Percentiles rank a stretch among this genome's conserved stretches.
phyloP scores from a whole-genome alignment of 2,888 invertebrate species.

The Zygothrica quintamaculata region DNA sequence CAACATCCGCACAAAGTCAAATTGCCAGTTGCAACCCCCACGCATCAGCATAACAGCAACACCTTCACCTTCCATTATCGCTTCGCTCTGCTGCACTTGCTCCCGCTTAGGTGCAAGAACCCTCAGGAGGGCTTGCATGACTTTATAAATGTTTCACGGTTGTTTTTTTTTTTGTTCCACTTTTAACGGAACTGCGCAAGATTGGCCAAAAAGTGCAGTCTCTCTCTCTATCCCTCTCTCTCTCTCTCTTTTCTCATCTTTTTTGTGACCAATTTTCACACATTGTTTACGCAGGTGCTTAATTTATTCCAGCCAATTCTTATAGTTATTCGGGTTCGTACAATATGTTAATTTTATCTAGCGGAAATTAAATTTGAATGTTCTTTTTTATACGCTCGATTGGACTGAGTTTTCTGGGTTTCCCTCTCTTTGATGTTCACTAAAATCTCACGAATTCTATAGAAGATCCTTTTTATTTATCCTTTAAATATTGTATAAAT shows the following conservation, averaged over 20 bases:
- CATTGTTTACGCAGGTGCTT: slow-evolving; percentile 61
- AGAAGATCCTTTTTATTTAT: too few species aligned
- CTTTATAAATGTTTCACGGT: slow-evolving; percentile 42
- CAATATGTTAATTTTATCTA: slow-evolving; percentile 57
- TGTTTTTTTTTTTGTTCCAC: slow-evolving; percentile 46
- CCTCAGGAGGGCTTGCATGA: slow-evolving; percentile 33
- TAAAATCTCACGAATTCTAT: too few species aligned
- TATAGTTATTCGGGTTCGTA: slow-evolving; percentile 4
- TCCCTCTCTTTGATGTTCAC: too few species aligned
- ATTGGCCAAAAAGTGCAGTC: slow-evolving; percentile 54
- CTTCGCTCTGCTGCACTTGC: slow-evolving; percentile 59
- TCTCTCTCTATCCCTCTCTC: too few species aligned
- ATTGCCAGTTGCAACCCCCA: slow-evolving; percentile 48
- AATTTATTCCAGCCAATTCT: slow-evolving; percentile 26
- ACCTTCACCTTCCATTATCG: slow-evolving; percentile 40
- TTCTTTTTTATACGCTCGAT: slow-evolving; percentile 27
- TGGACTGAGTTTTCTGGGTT: slow-evolving; percentile 12
- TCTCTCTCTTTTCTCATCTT: too few species aligned
- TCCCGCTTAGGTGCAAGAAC: slow-evolving; percentile 1
- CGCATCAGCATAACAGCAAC: slow-evolving; percentile 34
- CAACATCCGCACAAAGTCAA: slow-evolving; percentile 24
- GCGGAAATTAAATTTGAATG: slow-evolving; percentile 51
- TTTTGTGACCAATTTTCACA: slow-evolving; percentile 67
- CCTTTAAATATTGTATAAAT: too few species aligned
- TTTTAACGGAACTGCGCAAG: slow-evolving; percentile 71